These are phyloP conservation scores for Cosmia pyralina DNA, from an alignment of 2,888 invertebrate species.

Conservation along the genomic window DNA sequence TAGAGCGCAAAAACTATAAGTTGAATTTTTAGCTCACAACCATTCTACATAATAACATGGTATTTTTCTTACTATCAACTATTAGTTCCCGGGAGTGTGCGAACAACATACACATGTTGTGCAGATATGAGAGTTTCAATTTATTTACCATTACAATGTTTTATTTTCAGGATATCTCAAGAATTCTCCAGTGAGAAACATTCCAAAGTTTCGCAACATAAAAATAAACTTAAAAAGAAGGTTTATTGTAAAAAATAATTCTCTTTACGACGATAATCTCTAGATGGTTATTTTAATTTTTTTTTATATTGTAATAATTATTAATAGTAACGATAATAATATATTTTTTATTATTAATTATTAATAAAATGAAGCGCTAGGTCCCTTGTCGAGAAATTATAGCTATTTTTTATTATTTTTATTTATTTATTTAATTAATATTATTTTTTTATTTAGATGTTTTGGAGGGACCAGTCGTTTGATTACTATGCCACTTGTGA, in stretches of 20 bases:
- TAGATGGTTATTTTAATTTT: constrained; percentile 72
- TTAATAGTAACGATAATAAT: constrained; percentile 63
- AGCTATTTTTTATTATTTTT: constrained; percentile 53
- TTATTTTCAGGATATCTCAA: constrained; percentile 82
- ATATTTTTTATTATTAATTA: constrained; percentile 65
- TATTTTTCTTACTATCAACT: no score
- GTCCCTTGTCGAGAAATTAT: constrained; percentile 49
- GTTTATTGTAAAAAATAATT: constrained; percentile 67
- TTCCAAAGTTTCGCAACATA: constrained; percentile 79
- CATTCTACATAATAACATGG: no score
- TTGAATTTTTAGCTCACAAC: no score
- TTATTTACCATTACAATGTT: constrained; percentile 16
- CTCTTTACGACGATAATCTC: constrained; percentile 85
- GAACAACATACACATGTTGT: no score
- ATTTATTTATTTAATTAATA: constrained; percentile 45
- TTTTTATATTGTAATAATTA: constrained; percentile 65
- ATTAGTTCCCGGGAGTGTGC: no score
- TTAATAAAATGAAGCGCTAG: constrained; percentile 29
- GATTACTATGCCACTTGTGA: constrained; percentile 67
- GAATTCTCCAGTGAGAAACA: constrained; percentile 88
- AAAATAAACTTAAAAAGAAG: constrained; percentile 40
- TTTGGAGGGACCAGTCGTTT: constrained; percentile 52
- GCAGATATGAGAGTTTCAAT: background rate
- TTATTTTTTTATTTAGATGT: constrained; percentile 44
- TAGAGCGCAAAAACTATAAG: no score